Evolutionary conservation across 2,888 invertebrate genomes (phyloP).

Genomic region (Endotricha flammealis): DNA sequence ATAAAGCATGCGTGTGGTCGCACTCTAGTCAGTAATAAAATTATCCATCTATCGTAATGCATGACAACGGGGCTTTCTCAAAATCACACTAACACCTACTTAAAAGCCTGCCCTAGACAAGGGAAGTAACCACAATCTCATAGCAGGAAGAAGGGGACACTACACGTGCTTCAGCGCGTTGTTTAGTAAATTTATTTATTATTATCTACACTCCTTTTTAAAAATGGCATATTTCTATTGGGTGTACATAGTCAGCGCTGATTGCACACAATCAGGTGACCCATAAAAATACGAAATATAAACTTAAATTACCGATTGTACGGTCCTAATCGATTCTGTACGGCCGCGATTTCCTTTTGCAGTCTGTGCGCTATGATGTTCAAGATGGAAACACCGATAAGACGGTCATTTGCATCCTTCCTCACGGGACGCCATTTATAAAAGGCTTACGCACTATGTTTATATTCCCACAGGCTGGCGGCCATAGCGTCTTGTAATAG

Average conservation of each 20-base stretch:
- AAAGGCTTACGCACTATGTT: slow-evolving; percentile 16
- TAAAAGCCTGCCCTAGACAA: no score
- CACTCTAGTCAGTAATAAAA: slow-evolving; percentile 14
- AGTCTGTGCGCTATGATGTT: slow-evolving; percentile 24
- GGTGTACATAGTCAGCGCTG: no score
- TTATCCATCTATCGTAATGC: slow-evolving; percentile 12
- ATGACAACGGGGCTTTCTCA: slow-evolving; percentile 6
- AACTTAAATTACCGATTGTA: slow-evolving; percentile 1
- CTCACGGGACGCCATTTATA: slow-evolving; percentile 7
- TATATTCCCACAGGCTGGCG: slow-evolving; percentile 28
- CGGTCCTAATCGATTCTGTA: slow-evolving; percentile 3
- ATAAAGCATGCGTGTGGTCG: slow-evolving; percentile 30
- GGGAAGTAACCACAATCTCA: no score
- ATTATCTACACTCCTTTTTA: no score
- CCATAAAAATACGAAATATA: slow-evolving; percentile 7
- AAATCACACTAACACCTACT: no score
- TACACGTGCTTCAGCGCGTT: no score
- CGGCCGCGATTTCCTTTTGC: slow-evolving; percentile 28
- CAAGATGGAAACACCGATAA: slow-evolving; percentile 22
- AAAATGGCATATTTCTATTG: no score
- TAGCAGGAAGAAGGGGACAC: no score
- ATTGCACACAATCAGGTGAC: background rate
- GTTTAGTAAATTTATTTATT: no score
- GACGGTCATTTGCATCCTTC: slow-evolving; percentile 9
- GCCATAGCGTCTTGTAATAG: slow-evolving; percentile 13